Conservation (phyloP, 2,113 vertebrate species). For the Brachyistius frenatus region DNA sequence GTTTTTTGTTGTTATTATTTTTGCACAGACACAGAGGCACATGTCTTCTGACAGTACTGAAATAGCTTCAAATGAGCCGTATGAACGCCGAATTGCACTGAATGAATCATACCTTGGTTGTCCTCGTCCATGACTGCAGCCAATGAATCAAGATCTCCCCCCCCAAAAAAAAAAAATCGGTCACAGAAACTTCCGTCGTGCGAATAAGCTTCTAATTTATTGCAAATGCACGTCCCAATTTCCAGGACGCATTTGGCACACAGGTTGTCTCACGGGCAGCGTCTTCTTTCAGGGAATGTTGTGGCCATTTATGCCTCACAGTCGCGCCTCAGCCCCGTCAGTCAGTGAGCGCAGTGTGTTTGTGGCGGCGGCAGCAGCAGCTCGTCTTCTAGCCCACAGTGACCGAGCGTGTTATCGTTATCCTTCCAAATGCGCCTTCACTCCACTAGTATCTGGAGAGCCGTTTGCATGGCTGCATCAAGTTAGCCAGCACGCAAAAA, state of each 20-base stretch:
- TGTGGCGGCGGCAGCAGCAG: conserved; percentile 10
- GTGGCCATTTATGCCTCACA: conserved; percentile 57
- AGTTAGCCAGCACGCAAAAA: background rate
- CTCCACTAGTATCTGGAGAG: conserved; percentile 62
- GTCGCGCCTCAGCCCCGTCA: conserved; percentile 15
- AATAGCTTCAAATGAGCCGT: conserved; percentile 1
- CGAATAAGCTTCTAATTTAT: conserved; percentile 36
- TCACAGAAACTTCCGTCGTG: conserved; percentile 68
- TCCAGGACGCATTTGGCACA: conserved; percentile 60
- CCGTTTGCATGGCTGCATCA: conserved; percentile 32
- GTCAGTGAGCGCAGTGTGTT: conserved; percentile 25
- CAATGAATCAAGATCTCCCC: conserved; percentile 33
- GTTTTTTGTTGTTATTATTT: background rate
- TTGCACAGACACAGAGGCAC: background rate
- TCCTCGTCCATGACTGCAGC: conserved; percentile 81
- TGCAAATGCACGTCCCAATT: conserved; percentile 51
- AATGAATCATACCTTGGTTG: conserved; percentile 79
- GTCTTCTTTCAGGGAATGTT: conserved; percentile 48
- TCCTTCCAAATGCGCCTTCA: conserved; percentile 67
- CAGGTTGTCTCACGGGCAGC: conserved; percentile 65
- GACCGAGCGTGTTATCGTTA: conserved; percentile 44
- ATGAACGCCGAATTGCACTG: background rate
- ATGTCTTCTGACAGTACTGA: conserved; percentile 1
- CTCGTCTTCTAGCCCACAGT: conserved; percentile 42
- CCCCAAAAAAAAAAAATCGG: conserved; percentile 13